These are phyloP conservation scores for Troides aeacus DNA, from an alignment of 2,888 invertebrate species.

Conservation along the genomic window DNA sequence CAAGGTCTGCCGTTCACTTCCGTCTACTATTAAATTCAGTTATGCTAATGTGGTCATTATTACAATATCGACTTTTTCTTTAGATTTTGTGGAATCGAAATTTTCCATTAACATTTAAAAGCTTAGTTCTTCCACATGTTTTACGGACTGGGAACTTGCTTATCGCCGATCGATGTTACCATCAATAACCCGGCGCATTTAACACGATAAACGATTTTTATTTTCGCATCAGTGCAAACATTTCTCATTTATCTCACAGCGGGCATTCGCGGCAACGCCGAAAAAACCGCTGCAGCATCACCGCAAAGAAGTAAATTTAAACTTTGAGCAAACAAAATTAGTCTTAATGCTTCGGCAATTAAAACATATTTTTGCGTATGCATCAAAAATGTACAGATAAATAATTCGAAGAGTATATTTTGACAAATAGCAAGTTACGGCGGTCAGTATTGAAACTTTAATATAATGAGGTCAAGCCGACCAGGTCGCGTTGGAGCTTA, in stretches of 20 bases:
- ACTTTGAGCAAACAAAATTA: neutral
- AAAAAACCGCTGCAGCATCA: conserved; percentile 29
- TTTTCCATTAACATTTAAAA: too few relatives aligned
- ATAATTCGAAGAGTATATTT: conserved; percentile 36
- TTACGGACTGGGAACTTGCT: too few relatives aligned
- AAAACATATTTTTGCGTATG: neutral
- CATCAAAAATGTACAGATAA: too few relatives aligned
- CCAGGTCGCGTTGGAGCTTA: conserved; percentile 27
- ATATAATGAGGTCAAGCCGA: conserved; percentile 39
- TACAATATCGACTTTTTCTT: too few relatives aligned
- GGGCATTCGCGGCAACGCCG: conserved; percentile 37
- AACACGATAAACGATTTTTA: conserved; percentile 30
- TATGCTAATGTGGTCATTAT: too few relatives aligned
- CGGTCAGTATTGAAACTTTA: conserved; percentile 32
- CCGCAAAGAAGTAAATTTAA: conserved; percentile 1
- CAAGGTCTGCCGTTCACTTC: too few relatives aligned
- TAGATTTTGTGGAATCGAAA: too few relatives aligned
- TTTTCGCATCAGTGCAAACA: conserved; percentile 29
- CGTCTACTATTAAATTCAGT: too few relatives aligned
- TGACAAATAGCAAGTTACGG: conserved; percentile 42
- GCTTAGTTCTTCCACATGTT: too few relatives aligned
- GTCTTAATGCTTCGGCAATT: fast-evolving
- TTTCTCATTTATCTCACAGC: conserved; percentile 42
- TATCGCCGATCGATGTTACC: neutral
- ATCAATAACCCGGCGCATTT: conserved; percentile 27